Conservation (phyloP, 2,888 invertebrate genomes). For the Xanthorhoe spadicearia region DNA sequence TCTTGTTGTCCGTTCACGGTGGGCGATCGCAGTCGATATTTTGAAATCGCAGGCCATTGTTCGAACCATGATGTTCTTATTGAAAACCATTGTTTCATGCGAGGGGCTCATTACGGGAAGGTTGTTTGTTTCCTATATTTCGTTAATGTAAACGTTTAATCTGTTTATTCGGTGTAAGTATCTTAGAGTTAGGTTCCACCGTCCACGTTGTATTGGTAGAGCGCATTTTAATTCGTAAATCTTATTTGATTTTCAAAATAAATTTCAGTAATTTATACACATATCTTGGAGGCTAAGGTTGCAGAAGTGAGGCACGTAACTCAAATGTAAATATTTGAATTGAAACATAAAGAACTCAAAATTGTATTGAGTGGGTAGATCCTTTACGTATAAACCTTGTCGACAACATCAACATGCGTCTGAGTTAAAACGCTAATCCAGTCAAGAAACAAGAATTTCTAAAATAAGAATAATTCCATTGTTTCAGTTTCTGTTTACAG, state of each 20-base stretch:
- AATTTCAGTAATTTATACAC: too few relatives aligned
- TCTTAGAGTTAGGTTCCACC: too few relatives aligned
- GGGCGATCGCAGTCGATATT: conserved; percentile 45
- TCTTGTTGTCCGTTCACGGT: conserved; percentile 32
- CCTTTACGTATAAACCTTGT: neutral
- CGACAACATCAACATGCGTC: neutral
- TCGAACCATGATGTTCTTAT: conserved; percentile 44
- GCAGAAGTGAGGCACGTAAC: too few relatives aligned
- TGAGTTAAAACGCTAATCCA: neutral
- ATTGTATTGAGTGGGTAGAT: too few relatives aligned
- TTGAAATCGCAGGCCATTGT: conserved; percentile 52
- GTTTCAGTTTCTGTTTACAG: conserved; percentile 41
- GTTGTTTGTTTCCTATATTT: conserved; percentile 13
- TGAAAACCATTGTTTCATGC: conserved; percentile 49
- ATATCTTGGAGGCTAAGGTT: too few relatives aligned
- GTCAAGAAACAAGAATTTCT: conserved; percentile 16
- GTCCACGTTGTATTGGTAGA: too few relatives aligned
- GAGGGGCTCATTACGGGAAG: conserved; percentile 40
- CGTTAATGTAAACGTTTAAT: neutral
- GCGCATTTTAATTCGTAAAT: too few relatives aligned
- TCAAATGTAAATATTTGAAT: too few relatives aligned
- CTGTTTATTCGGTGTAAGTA: neutral
- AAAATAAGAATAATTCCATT: conserved; percentile 41
- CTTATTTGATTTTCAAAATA: too few relatives aligned
- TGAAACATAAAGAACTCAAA: too few relatives aligned